A percentile compares a stretch with the other conserved stretches of the same genome.
These are phyloP conservation scores for Hirtodrosophila confusa DNA, from an alignment of 2,888 invertebrate genomes.

Conservation along the genomic window DNA sequence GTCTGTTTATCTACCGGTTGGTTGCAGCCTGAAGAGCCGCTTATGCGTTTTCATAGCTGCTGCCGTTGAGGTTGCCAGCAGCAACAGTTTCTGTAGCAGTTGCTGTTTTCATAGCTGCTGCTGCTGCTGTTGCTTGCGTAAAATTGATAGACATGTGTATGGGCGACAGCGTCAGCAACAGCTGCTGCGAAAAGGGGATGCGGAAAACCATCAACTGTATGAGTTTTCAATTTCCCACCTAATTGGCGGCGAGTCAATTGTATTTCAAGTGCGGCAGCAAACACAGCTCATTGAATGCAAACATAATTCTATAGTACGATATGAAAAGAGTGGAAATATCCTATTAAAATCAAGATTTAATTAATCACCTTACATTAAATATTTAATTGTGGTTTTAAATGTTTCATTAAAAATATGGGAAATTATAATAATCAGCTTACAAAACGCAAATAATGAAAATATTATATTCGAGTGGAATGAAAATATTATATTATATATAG, in stretches of 20 bases:
- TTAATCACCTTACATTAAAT: too few species aligned
- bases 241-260: constrained; percentile 68
- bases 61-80: constrained; percentile 46
- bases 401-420: too few species aligned
- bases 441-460: too few species aligned
- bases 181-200: constrained; percentile 24
- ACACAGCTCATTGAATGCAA: constrained; percentile 11
- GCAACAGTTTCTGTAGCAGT: constrained; percentile 42
- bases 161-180: constrained; percentile 22
- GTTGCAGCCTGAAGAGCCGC: constrained; percentile 47
- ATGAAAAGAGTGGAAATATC: too few species aligned
- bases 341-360: too few species aligned
- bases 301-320: background rate
- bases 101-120: constrained; percentile 2
- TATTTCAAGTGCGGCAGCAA: constrained; percentile 37
- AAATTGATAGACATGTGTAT: constrained; percentile 68
- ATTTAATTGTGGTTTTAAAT: too few species aligned
- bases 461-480: too few species aligned
- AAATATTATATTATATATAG: too few species aligned
- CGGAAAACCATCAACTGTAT: constrained; percentile 30
- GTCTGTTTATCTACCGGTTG: constrained; percentile 63
- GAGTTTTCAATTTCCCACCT: constrained; percentile 57
- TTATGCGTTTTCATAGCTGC: constrained; percentile 61
- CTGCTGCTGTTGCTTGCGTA: constrained; percentile 39
- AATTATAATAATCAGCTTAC: too few species aligned